Evolutionary conservation across 2,888 invertebrate genomes (phyloP), one percentile per base, ranked within the genome.

Genomic region (Cetonia aurata): DNA sequence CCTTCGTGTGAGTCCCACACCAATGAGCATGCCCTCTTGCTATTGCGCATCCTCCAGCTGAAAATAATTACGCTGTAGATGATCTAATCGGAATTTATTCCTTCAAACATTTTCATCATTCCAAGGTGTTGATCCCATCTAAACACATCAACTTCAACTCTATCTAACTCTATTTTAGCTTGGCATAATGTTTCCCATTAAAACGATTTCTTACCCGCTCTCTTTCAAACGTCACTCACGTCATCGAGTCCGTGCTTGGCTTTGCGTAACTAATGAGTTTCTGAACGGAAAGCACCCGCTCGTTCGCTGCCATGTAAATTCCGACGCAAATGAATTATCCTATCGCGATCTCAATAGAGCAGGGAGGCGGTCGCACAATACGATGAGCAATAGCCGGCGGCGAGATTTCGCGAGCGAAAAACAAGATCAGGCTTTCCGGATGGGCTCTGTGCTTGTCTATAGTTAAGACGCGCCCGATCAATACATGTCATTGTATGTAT

Each of bases 201-300:
- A 48, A 42, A 48, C n/a, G 42, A 62, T 50, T 65, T 65, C 50
- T 65, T 65, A 41, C 44, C 33, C 41, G 10, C 62, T 9, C 37
- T 37, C 62, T 65, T 65, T 50, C 50, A 65, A 13, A 65, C 62
- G 50, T 65, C 62, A 65, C 50, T 50, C 62, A 65, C 10, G 62
- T 37, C 37, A 37, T 1, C 10, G 4, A 37, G 37, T 37, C 37
- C 6, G 17, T 50, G 50, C 62, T 48, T 50, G 50, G 52, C 37
- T 65, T 48, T 37, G 50, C 50, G 50, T 65, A 65, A 65, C 62
- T 65, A 65, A 65, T 65, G 62, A 65, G 62, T 65, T 65, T 65
- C 62, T 50, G 62, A 65, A 50, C 62, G 62, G 37, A 37, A 37
- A 37, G 37, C 10, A 10, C 37, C 10, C 37, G 25, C 37, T 10